phyloP scores from a whole-genome alignment of 2,888 invertebrate genomes.

The Onthophagus sagittarius region DNA sequence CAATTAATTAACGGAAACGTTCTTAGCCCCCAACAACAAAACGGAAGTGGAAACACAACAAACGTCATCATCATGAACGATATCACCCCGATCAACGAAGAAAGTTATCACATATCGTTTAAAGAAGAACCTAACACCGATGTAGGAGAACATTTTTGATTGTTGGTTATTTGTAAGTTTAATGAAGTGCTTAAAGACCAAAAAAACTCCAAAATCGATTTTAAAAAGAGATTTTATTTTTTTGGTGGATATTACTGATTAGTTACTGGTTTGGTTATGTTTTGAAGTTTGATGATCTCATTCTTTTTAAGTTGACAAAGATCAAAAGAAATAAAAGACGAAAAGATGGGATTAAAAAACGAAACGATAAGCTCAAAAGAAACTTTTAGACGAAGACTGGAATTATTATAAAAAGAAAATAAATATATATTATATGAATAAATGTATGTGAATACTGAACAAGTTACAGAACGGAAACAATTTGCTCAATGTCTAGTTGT shows the following conservation, averaged over 20 bases:
- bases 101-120: constrained; percentile 46
- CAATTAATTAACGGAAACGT: constrained; percentile 47
- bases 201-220: no score
- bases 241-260: not conserved
- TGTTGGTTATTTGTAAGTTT: not conserved
- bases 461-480: not conserved
- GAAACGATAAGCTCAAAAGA: not conserved
- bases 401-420: not conserved
- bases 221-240: not conserved
- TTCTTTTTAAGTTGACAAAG: not conserved
- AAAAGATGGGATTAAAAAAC: no score
- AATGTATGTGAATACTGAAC: not conserved
- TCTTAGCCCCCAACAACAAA: constrained; percentile 45
- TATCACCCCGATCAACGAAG: constrained; percentile 47
- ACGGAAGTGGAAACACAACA: constrained; percentile 32
- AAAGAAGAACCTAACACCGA: constrained; percentile 56
- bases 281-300: not conserved
- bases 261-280: not conserved
- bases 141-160: constrained; percentile 37
- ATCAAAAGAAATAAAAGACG: no score
- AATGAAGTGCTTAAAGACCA: no score
- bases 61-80: constrained; percentile 52
- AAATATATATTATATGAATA: no score
- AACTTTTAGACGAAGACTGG: not conserved
- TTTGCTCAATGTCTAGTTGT: not conserved